Conservation (phyloP, 2,888 invertebrate species). For the Eupithecia subumbrata region DNA sequence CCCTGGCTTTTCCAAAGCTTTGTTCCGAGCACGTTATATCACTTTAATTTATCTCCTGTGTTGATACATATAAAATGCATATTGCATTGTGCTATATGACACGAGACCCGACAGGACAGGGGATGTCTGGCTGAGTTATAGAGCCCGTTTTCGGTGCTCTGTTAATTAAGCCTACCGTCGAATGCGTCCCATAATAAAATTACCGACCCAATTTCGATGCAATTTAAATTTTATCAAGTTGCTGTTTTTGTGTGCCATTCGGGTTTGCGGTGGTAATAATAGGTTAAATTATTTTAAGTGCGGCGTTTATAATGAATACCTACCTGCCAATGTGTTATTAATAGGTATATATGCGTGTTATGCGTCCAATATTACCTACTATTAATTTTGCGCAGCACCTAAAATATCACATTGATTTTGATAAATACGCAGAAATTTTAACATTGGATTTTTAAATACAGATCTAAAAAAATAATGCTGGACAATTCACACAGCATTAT, state of each 20-base stretch:
- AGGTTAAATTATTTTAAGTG: slow-evolving; percentile 7
- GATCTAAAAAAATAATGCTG: background rate
- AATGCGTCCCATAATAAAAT: slow-evolving; percentile 61
- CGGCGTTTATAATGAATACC: slow-evolving; percentile 5
- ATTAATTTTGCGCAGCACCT: background rate
- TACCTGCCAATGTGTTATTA: background rate
- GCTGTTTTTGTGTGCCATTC: slow-evolving; percentile 34
- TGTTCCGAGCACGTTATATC: slow-evolving; percentile 1
- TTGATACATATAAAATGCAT: slow-evolving; percentile 26
- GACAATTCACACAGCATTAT: background rate
- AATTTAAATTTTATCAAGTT: slow-evolving; percentile 51
- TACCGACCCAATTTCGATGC: slow-evolving; percentile 59
- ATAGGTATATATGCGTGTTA: background rate
- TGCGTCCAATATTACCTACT: background rate
- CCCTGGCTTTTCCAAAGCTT: background rate
- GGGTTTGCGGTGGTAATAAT: slow-evolving; percentile 11
- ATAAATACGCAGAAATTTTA: background rate
- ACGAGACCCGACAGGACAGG: slow-evolving; percentile 30
- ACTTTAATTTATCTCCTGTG: slow-evolving; percentile 8
- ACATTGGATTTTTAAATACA: background rate
- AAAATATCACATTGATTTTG: background rate
- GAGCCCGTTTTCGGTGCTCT: slow-evolving; percentile 57
- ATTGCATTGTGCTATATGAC: slow-evolving; percentile 32
- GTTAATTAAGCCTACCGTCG: slow-evolving; percentile 72
- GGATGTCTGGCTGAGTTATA: slow-evolving; percentile 61